Evolutionary conservation across 2,797 vertebrate species (phyloP).

Genomic region (Corythornis leucogaster): DNA sequence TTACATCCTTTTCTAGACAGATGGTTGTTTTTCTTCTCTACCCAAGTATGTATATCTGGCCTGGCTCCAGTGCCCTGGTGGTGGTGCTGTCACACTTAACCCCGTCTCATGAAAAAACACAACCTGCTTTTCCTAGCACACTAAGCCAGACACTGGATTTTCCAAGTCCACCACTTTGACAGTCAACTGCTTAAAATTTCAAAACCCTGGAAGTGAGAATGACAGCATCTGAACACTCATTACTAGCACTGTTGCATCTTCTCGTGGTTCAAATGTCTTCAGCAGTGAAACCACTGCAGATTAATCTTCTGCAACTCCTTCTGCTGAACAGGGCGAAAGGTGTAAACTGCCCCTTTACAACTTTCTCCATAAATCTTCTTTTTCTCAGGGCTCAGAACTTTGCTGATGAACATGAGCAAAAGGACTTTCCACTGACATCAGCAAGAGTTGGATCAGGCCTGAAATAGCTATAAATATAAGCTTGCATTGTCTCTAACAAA

Average conservation of each 20-base stretch:
- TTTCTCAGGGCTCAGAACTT: not conserved
- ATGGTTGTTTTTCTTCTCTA: constrained; percentile 17
- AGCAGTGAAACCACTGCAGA: not conserved
- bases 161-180: not conserved
- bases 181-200: not conserved
- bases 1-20: constrained; percentile 46
- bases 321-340: not conserved
- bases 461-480: not conserved
- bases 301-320: not conserved
- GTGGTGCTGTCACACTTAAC: not conserved
- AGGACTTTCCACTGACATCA: not conserved
- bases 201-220: not conserved
- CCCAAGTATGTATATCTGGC: constrained; percentile 3
- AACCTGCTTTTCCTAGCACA: not conserved
- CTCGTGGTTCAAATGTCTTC: not conserved
- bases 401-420: not conserved
- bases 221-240: not conserved
- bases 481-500: not conserved
- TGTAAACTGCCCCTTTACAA: not conserved
- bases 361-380: not conserved
- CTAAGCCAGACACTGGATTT: not conserved
- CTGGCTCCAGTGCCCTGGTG: not conserved
- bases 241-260: not conserved
- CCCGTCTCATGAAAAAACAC: not conserved
- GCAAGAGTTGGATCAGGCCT: not conserved